phyloP scores from a whole-genome alignment of 2,113 vertebrate genomes.

The Alosa alosa region DNA sequence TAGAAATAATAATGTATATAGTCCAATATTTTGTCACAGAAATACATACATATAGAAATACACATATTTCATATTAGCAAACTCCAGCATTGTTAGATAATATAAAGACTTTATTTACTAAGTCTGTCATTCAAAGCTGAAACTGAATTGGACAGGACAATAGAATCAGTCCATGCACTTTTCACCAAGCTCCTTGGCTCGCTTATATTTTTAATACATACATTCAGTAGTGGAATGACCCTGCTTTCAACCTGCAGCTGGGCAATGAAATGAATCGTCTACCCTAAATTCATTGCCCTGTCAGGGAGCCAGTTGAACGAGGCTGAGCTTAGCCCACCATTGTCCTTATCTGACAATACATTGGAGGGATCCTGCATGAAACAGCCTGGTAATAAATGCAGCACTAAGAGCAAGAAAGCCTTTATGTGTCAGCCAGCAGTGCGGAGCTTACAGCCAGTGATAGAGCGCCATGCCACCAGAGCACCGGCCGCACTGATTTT shows the following conservation, averaged over 20 bases:
- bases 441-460: background rate
- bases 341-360: slow-evolving; percentile 19
- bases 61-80: background rate
- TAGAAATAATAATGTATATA: background rate
- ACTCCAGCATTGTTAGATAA: background rate
- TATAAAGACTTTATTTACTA: background rate
- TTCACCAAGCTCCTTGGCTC: background rate
- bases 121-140: background rate
- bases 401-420: background rate
- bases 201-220: background rate
- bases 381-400: background rate
- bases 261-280: background rate
- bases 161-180: background rate
- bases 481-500: slow-evolving; percentile 3
- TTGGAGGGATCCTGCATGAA: background rate
- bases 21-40: background rate
- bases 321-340: background rate
- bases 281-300: background rate
- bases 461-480: background rate
- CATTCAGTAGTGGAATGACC: background rate
- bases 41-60: background rate
- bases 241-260: background rate
- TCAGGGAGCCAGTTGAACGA: background rate
- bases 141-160: background rate
- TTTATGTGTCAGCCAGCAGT: background rate